Percentiles rank a stretch among this genome's conserved stretches.
phyloP scores from a whole-genome alignment of 1,140 invertebrate species.

The Eulimnadia texana region DNA sequence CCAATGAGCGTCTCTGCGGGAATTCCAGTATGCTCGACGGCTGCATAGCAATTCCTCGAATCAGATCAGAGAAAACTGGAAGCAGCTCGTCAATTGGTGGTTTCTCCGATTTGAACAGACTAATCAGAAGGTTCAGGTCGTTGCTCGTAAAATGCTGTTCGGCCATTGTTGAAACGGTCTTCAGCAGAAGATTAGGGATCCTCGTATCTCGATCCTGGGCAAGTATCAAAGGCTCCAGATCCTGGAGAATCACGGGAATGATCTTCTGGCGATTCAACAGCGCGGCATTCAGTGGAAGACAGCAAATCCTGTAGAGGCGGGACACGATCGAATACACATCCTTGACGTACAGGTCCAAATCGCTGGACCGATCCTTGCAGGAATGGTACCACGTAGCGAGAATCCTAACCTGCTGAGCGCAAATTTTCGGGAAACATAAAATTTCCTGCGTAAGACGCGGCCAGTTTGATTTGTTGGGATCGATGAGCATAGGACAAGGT shows the following conservation, averaged over 20 bases:
- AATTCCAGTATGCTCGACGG: conserved; percentile 44
- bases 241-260: conserved; percentile 28
- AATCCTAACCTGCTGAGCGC: background rate
- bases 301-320: background rate
- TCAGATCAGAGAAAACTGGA: conserved; percentile 35
- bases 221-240: conserved; percentile 38
- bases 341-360: conserved; percentile 33
- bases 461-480: background rate
- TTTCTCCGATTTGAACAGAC: conserved; percentile 36
- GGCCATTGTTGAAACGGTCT: conserved; percentile 40
- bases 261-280: conserved; percentile 1
- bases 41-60: conserved; percentile 31
- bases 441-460: background rate
- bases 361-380: background rate
- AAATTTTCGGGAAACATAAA: background rate
- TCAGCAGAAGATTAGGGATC: conserved; percentile 24
- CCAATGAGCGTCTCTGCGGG: conserved; percentile 25
- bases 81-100: conserved; percentile 37
- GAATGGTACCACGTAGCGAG: background rate
- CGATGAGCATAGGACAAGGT: background rate
- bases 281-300: background rate
- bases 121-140: conserved; percentile 38
- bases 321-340: background rate
- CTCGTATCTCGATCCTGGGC: background rate
- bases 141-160: conserved; percentile 36